These are phyloP conservation scores for Pachydiplax longipennis DNA, from an alignment of 2,888 invertebrate species.

Conservation along the genomic window DNA sequence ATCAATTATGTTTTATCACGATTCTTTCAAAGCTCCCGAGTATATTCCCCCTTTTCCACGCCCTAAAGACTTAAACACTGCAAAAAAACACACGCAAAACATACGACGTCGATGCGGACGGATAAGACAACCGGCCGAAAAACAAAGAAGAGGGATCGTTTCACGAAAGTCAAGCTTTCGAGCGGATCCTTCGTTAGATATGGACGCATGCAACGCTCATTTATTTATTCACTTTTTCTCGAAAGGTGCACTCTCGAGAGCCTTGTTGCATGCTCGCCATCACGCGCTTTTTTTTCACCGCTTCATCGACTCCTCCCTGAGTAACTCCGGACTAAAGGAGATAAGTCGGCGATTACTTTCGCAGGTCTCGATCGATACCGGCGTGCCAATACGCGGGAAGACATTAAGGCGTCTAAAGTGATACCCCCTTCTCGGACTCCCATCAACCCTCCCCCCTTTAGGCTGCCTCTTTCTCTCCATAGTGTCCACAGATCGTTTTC, in stretches of 20 bases:
- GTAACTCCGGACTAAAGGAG: neutral
- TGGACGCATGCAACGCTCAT: neutral
- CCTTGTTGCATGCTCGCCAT: neutral
- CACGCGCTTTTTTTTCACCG: neutral
- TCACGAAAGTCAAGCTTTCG: neutral
- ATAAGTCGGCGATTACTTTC: neutral
- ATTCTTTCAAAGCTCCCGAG: too few species aligned
- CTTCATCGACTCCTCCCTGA: neutral
- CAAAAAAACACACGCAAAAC: too few species aligned
- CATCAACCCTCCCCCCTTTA: neutral
- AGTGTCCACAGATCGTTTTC: neutral
- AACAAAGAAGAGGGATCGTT: neutral
- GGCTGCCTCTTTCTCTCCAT: neutral
- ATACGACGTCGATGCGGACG: too few species aligned
- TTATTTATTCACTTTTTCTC: neutral
- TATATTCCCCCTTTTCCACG: too few species aligned
- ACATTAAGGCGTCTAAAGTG: neutral
- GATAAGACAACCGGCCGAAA: neutral
- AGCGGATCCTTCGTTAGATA: neutral
- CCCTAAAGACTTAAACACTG: too few species aligned
- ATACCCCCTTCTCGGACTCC: neutral
- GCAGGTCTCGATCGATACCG: neutral
- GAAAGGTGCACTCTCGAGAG: neutral
- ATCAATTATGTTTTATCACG: too few species aligned
- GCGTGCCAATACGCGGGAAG: neutral